These are phyloP conservation scores for Pogonognathellus flavescens DNA, from an alignment of 1,140 invertebrate genomes.

Conservation along the genomic window DNA sequence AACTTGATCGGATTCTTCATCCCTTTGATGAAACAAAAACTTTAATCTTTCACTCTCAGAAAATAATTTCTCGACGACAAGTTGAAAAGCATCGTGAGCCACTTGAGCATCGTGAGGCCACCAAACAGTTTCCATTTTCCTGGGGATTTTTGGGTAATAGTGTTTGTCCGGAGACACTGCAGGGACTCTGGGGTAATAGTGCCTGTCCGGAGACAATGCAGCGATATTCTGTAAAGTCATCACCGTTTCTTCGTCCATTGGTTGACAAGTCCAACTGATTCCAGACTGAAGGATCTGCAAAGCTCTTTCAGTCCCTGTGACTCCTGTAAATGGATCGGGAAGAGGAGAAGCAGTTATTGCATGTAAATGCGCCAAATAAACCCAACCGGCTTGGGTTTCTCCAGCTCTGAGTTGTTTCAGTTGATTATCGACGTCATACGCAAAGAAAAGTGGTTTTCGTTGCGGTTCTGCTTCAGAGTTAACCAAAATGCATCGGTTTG, in stretches of 20 bases:
- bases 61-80: conserved; percentile 56
- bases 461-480: neutral
- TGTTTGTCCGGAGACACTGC: conserved; percentile 15
- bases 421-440: conserved; percentile 53
- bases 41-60: conserved; percentile 18
- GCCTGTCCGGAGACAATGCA: conserved; percentile 10
- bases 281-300: conserved; percentile 56
- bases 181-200: conserved; percentile 50
- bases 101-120: conserved; percentile 39
- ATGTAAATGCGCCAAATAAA: conserved; percentile 60
- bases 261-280: conserved; percentile 52
- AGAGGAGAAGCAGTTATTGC: conserved; percentile 55
- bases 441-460: conserved; percentile 32
- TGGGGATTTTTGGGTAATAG: conserved; percentile 49
- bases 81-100: conserved; percentile 48
- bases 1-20: neutral
- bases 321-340: conserved; percentile 57
- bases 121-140: conserved; percentile 42
- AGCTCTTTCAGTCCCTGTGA: conserved; percentile 60
- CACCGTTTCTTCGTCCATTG: conserved; percentile 37
- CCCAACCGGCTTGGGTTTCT: conserved; percentile 53
- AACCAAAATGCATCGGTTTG: neutral
- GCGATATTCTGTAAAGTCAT: conserved; percentile 47
- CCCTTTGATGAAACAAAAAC: conserved; percentile 27
- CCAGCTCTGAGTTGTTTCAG: conserved; percentile 47